phyloP scores from a whole-genome alignment of 37 sponge, comb jelly and placozoan species.

The Hexactinellida sp. region DNA sequence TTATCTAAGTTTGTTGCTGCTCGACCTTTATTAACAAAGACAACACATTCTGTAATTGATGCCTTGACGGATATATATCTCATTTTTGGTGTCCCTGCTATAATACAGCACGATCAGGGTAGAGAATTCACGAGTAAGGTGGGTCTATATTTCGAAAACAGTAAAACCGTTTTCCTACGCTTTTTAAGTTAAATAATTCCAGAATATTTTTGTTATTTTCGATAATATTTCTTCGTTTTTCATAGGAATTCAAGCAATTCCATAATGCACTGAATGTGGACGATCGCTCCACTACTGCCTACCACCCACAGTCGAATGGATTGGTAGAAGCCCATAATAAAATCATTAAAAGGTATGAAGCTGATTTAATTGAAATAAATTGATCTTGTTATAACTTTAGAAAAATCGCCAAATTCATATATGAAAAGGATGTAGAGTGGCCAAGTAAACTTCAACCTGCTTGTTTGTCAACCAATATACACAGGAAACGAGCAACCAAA shows the following conservation, averaged over 20 bases:
- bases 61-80: neutral
- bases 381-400: neutral
- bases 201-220: neutral
- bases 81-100: constrained; percentile 16
- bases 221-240: neutral
- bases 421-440: neutral
- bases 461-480: constrained; percentile 11
- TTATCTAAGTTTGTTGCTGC: constrained; percentile 10
- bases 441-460: constrained; percentile 13
- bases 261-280: neutral
- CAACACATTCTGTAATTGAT: neutral
- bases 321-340: neutral
- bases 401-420: neutral
- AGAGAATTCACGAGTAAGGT: constrained; percentile 16
- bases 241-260: neutral
- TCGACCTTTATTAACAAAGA: constrained; percentile 8
- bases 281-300: neutral
- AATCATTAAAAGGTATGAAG: constrained; percentile 1
- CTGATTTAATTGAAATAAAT: neutral
- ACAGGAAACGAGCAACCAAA: constrained; percentile 9
- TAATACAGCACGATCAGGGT: constrained; percentile 1
- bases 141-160: neutral
- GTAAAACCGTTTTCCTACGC: neutral
- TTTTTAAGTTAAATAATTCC: neutral
- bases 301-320: neutral